A percentile compares a stretch with the other conserved stretches of the same genome.
Evolutionary conservation across 2,797 vertebrate genomes (phyloP).

Genomic region (Muscicapa comitata): DNA sequence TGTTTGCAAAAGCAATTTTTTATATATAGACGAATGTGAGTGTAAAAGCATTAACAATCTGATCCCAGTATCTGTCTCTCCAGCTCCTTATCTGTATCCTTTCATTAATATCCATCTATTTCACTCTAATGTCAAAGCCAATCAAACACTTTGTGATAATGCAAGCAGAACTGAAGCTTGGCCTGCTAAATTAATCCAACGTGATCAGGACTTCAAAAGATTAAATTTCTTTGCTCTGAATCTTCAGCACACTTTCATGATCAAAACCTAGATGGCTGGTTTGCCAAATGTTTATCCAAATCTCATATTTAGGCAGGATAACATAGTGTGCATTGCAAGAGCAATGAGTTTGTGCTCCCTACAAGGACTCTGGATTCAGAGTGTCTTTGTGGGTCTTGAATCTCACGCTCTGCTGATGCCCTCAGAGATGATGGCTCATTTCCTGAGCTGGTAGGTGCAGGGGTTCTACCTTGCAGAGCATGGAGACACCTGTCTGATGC

Average conservation of each 20-base stretch:
- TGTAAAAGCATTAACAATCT: background rate
- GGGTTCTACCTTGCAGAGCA: background rate
- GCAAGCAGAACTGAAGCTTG: background rate
- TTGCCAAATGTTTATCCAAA: background rate
- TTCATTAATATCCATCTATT: constrained; percentile 30
- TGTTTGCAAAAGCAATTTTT: constrained; percentile 54
- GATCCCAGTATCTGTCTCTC: background rate
- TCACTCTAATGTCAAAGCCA: constrained; percentile 6
- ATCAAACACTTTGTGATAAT: background rate
- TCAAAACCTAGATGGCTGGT: background rate
- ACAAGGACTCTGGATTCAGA: background rate
- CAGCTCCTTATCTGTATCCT: background rate
- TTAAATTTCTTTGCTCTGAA: background rate
- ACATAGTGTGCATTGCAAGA: background rate
- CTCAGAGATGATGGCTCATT: background rate
- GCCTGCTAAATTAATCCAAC: background rate
- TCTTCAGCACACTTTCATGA: background rate
- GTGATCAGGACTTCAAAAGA: constrained; percentile 13
- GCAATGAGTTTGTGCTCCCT: background rate
- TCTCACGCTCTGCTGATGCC: background rate
- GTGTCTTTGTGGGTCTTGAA: background rate
- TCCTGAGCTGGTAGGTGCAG: background rate
- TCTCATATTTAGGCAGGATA: background rate
- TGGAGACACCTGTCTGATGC: background rate
- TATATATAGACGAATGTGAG: constrained; percentile 42